Conservation (phyloP, 2,113 vertebrate genomes). For the Apaloderma vittatum region DNA sequence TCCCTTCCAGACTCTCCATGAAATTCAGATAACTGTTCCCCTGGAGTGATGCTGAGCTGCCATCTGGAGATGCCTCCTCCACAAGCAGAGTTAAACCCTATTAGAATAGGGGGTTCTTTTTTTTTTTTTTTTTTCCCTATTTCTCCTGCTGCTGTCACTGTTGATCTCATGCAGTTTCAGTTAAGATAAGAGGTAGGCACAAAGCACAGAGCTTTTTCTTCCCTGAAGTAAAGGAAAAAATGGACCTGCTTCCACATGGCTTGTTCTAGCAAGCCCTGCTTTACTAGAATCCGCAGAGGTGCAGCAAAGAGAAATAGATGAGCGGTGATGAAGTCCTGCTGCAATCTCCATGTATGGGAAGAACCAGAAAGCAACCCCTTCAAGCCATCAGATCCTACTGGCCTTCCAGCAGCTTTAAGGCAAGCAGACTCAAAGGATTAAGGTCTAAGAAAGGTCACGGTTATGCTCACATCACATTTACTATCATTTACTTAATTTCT, state of each 20-base stretch:
- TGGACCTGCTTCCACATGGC: neutral
- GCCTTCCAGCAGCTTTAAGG: neutral
- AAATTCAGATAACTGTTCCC: slow-evolving; percentile 43
- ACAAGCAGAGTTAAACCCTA: neutral
- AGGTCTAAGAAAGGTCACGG: neutral
- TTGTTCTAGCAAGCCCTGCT: neutral
- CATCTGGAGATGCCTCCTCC: neutral
- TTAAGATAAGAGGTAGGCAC: neutral
- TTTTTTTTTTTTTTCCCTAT: neutral
- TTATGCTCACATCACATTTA: neutral
- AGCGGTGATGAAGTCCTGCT: neutral
- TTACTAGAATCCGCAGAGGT: neutral
- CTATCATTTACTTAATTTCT: neutral
- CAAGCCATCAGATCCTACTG: neutral
- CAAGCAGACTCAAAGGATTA: neutral
- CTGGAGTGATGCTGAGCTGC: neutral
- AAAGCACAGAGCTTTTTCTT: neutral
- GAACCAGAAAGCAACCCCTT: neutral
- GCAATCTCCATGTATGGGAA: neutral
- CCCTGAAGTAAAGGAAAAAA: neutral
- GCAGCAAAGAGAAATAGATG: neutral
- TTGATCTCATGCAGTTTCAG: neutral
- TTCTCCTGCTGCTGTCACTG: neutral
- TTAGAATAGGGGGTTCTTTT: neutral
- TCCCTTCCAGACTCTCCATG: slow-evolving; percentile 7